Conservation (phyloP, 2,888 invertebrate genomes). For the Oscheius myriophilus region DNA sequence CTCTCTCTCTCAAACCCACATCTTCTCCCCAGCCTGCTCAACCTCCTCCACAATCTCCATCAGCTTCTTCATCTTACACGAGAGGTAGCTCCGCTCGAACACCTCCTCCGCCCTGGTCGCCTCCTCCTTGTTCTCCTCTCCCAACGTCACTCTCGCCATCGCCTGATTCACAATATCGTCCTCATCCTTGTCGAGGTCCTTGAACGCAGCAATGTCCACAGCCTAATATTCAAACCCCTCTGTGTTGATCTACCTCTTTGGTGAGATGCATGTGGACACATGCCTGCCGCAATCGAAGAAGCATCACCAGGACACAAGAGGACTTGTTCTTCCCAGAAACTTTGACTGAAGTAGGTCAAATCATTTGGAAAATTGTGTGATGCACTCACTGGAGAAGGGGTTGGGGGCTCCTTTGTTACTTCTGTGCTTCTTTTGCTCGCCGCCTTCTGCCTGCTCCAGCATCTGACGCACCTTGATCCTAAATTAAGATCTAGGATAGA, state of each 20-base stretch:
- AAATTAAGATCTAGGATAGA: background rate
- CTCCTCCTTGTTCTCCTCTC: background rate
- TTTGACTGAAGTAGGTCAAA: constrained; percentile 42
- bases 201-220: constrained; percentile 63
- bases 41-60: constrained; percentile 40
- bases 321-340: constrained; percentile 12
- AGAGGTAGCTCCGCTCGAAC: constrained; percentile 43
- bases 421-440: constrained; percentile 25
- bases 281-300: constrained; percentile 86
- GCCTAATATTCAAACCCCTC: constrained; percentile 34
- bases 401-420: constrained; percentile 42
- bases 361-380: constrained; percentile 14
- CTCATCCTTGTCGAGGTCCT: constrained; percentile 32
- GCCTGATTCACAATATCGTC: constrained; percentile 49
- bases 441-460: constrained; percentile 64
- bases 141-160: constrained; percentile 50
- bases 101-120: constrained; percentile 36
- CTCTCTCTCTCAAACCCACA: constrained; percentile 30
- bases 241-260: constrained; percentile 71
- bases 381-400: constrained; percentile 49
- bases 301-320: constrained; percentile 77
- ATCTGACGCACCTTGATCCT: constrained; percentile 71
- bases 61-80: constrained; percentile 36
- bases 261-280: constrained; percentile 89
- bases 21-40: constrained; percentile 42